Evolutionary conservation across 2,113 vertebrate species (phyloP), one percentile per base, ranked within the genome.

Genomic region (Dicerorhinus sumatrensis): DNA sequence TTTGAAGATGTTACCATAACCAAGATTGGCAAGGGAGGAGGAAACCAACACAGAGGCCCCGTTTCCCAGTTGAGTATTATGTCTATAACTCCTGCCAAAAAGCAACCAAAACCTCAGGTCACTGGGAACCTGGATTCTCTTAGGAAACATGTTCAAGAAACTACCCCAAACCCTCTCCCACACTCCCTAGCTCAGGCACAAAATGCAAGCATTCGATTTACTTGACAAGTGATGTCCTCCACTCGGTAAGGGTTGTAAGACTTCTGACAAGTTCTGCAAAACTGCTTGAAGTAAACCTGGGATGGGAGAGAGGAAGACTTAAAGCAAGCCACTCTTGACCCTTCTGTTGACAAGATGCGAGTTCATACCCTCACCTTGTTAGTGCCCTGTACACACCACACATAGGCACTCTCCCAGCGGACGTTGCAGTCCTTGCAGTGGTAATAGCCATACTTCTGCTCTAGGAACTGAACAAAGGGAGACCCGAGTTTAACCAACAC

Each of bases 201-300:
- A 87, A 69, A 58, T 25, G 86, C 23, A 89, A 91, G 80, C 21
- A 2, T 36, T 3, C 0, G 0, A 23, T 98, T 99, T 99, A 99
- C 99, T 97, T 99, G 99, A 93, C 99, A 99, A 36, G 99, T 99
- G 98, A 99, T 99, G 96, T 99, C 99, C 97, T 99, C 99, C 42
- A 99, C 99, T 0, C 99, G 99, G 96, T 99, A 99, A 5, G 99
- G 99, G 97, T 99, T 99, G 97, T 99, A 99, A 39, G 99, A 99
- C 94, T 99, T 99, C 98, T 99, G 99, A 98, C 99, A 99, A 56
- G 99, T 99, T 75, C 99, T 99, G 97, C 99, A 99, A 93, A 99
- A 99, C 98, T 99, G 99, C 97, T 99, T 99, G 98, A 99, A 99
- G 98, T 99, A 99, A 60, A 99, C 99, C 99, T 99, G 98, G 2